Evolutionary conservation across 92 coral and sea anemone genomes (phyloP), one percentile per base, ranked within the genome.

Genomic region (Phenganax stokvisi): DNA sequence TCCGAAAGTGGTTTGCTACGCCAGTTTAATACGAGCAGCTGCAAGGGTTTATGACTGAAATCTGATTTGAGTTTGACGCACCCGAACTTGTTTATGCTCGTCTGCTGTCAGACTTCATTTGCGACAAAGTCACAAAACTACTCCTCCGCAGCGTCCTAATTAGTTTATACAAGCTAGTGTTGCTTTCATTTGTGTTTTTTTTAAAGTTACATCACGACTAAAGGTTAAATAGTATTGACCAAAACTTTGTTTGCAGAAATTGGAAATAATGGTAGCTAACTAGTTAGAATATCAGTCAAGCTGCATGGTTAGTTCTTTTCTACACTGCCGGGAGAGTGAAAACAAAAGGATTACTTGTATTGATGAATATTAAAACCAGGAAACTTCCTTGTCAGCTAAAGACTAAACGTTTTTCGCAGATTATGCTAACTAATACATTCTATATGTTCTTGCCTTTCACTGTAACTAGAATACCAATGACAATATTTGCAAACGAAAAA

Each of bases 141-240:
- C 47, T 37, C 47, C 73, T 68, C 54, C 10, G 10, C 53, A 68
- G 52, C 37, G 10, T 30, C 47, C 11, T 68, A 68, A 68, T 68
- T 68, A 68, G 73, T 68, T 68, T 68, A 53, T 68, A 37, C 54
- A 68, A 37, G 54, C 52, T 68, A 28, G 70, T 20, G 70, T 68
- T 37, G 73, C 73, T 30, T 68, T 68, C 54, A 68, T 53, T 68
- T 30, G 52, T 68, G 73, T 68, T 68, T 68, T 30, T 37, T 68
- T 30, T 20, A 20, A 20, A 37, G 52, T 25, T 37, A 68, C 11
- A 68, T 53, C 47, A 68, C 73, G 73, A 53, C 47, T 68, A 29
- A 37, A 53, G 73, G 73, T 68, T 52, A 64, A 64, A 68, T 68
- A 37, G 47, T 68, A 68, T 68, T 68, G 73, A 68, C 73, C 54